Evolutionary conservation across 2,113 vertebrate genomes (phyloP).

Genomic region (Tachuris rubrigastra): DNA sequence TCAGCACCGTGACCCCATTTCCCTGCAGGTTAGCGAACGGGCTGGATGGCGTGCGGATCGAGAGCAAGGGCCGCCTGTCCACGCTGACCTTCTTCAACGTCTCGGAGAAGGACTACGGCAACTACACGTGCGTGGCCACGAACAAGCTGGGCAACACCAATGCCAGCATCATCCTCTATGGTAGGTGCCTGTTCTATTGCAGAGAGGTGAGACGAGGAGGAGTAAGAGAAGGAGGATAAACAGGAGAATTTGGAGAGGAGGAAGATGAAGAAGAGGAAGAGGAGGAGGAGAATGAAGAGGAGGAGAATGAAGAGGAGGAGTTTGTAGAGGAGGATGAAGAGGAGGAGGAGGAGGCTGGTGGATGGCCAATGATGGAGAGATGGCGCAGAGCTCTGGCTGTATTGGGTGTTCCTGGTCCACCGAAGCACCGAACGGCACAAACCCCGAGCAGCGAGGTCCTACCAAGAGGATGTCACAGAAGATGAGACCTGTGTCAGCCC

Average conservation of each 20-base stretch:
- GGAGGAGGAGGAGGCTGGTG: neutral
- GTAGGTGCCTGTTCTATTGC: slow-evolving; percentile 65
- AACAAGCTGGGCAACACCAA: slow-evolving; percentile 95
- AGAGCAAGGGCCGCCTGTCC: slow-evolving; percentile 92
- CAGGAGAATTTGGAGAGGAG: neutral
- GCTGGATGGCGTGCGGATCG: slow-evolving; percentile 88
- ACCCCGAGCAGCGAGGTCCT: accelerated
- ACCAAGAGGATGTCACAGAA: neutral
- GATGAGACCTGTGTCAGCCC: neutral
- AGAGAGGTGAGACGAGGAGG: neutral
- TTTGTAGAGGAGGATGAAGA: neutral
- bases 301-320: neutral
- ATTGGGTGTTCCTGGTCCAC: neutral
- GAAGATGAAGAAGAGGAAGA: neutral
- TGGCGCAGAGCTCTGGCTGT: neutral
- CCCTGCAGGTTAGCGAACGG: slow-evolving; percentile 85
- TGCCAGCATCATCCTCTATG: slow-evolving; percentile 94
- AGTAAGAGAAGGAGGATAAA: neutral
- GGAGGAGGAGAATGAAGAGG: too few relatives aligned
- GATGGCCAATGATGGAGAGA: accelerated
- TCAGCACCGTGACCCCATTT: accelerated
- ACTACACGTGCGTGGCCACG: slow-evolving; percentile 95
- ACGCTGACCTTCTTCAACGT: slow-evolving; percentile 97
- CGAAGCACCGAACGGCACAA: accelerated
- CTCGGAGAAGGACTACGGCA: slow-evolving; percentile 98